These are phyloP conservation scores for Camponotus fellah DNA, from an alignment of 2,888 invertebrate species.

Conservation along the genomic window DNA sequence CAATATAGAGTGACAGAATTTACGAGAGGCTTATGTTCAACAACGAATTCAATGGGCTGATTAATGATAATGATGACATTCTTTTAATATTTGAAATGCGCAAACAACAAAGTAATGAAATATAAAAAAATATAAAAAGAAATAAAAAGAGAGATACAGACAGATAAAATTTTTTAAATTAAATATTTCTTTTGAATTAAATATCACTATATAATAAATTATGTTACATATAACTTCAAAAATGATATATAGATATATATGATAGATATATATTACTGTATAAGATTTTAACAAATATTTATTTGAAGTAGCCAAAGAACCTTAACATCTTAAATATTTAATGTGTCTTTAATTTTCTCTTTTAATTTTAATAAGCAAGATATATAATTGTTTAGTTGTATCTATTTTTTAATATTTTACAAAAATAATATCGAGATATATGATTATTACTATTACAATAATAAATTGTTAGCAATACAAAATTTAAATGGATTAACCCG, in stretches of 20 bases:
- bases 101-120: neutral
- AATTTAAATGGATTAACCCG: neutral
- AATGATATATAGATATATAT: neutral
- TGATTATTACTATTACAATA: neutral
- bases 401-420: slow-evolving; percentile 1
- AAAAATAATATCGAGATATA: neutral
- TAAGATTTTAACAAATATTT: neutral
- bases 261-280: neutral
- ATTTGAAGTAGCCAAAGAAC: neutral
- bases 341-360: neutral
- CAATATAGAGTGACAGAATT: too few species aligned
- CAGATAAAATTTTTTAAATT: slow-evolving; percentile 1
- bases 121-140: neutral
- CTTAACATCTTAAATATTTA: neutral
- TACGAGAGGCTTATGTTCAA: too few species aligned
- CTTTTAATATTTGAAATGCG: slow-evolving; percentile 20
- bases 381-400: neutral
- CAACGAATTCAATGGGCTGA: too few species aligned
- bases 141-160: neutral
- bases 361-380: neutral
- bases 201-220: neutral
- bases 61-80: too few species aligned
- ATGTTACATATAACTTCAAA: neutral
- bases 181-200: neutral
- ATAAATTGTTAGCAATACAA: neutral